A percentile compares a stretch with the other conserved stretches of the same genome.
Evolutionary conservation across 53 echinoderm and acorn worm species (phyloP).

Genomic region (Stichopus horrens): DNA sequence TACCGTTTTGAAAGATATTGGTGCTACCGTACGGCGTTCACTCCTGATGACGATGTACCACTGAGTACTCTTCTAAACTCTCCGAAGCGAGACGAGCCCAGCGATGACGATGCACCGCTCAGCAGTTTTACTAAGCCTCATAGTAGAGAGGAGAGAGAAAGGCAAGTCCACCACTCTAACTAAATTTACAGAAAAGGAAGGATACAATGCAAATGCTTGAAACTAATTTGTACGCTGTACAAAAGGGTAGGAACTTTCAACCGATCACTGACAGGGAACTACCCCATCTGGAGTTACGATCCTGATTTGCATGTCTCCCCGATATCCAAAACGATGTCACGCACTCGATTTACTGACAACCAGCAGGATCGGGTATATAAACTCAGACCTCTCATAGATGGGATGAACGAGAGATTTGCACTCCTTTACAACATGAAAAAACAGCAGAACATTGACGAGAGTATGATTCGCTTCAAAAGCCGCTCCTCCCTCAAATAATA

Average conservation of each 20-base stretch:
- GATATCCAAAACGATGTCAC: slow-evolving; percentile 27
- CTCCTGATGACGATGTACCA: slow-evolving; percentile 22
- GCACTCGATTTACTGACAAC: slow-evolving; percentile 40
- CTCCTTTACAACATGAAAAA: slow-evolving; percentile 46
- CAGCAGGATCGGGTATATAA: slow-evolving; percentile 16
- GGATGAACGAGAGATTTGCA: slow-evolving; percentile 51
- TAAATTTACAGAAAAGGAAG: slow-evolving; percentile 21
- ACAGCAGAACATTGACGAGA: slow-evolving; percentile 47
- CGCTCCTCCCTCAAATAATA: slow-evolving; percentile 51
- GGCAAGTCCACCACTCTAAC: background rate
- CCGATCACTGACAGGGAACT: slow-evolving; percentile 39
- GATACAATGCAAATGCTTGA: slow-evolving; percentile 34
- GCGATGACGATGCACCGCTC: slow-evolving; percentile 14
- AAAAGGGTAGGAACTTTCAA: slow-evolving; percentile 11
- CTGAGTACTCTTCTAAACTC: slow-evolving; percentile 14
- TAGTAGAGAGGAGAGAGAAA: background rate
- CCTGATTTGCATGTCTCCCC: slow-evolving; percentile 31
- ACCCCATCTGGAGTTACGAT: slow-evolving; percentile 20
- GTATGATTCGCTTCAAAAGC: slow-evolving; percentile 52
- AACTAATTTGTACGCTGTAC: slow-evolving; percentile 43
- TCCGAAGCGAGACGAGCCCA: background rate
- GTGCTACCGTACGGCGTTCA: background rate
- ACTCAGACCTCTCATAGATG: slow-evolving; percentile 42
- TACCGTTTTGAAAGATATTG: slow-evolving; percentile 12
- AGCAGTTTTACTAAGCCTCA: slow-evolving; percentile 15